Evolutionary conservation across 2,113 vertebrate genomes (phyloP).

Genomic region (Conger conger): DNA sequence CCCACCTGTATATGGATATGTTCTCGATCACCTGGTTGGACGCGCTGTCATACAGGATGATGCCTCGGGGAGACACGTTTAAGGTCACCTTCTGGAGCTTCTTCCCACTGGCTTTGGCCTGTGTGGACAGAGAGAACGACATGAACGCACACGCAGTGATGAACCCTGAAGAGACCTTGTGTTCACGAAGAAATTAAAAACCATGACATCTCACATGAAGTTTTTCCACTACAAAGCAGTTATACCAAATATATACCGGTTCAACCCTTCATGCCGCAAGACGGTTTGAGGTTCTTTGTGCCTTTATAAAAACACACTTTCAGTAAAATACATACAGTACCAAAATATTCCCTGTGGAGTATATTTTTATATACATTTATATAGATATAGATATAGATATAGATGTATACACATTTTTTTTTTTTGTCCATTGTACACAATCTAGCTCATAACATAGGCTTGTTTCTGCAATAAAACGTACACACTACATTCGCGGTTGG

Average conservation of each 20-base stretch:
- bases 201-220: too few species aligned
- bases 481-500: background rate
- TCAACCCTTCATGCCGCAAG: background rate
- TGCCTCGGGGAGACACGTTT: slow-evolving; percentile 85
- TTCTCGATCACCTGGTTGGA: slow-evolving; percentile 83
- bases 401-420: too few species aligned
- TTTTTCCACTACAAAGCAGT: background rate
- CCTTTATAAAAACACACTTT: background rate
- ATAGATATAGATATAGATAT: too few species aligned
- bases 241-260: background rate
- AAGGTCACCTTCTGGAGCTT: slow-evolving; percentile 88
- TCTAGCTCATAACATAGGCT: too few species aligned
- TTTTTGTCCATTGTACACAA: background rate
- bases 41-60: slow-evolving; percentile 72
- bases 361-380: too few species aligned
- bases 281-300: background rate
- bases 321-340: background rate
- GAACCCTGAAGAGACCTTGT: too few species aligned
- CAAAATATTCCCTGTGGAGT: background rate
- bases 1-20: slow-evolving; percentile 90
- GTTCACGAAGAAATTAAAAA: too few species aligned
- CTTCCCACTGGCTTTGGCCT: slow-evolving; percentile 91
- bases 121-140: slow-evolving; percentile 4
- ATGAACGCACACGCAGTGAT: too few species aligned
- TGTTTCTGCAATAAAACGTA: background rate